Conservation (phyloP, 2,113 vertebrate species). For the Hemicordylus capensis region DNA sequence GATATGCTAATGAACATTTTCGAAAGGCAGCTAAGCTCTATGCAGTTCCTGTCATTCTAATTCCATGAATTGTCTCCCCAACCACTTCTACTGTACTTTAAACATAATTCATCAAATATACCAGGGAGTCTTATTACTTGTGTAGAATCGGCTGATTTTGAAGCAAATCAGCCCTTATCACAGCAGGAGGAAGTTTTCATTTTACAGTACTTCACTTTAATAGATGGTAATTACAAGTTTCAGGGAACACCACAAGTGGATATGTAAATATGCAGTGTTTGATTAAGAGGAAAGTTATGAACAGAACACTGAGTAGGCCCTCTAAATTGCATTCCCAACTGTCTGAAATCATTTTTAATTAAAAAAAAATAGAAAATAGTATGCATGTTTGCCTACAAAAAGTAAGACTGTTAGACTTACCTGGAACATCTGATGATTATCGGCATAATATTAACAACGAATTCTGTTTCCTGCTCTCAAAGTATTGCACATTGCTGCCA, state of each 20-base stretch:
- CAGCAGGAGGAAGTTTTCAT: conserved; percentile 16
- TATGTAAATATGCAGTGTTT: neutral
- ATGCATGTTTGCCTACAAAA: neutral
- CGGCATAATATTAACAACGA: neutral
- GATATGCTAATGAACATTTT: neutral
- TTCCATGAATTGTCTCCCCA: neutral
- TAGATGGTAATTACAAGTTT: conserved; percentile 33
- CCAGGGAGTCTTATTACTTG: neutral
- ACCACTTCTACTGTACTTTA: neutral
- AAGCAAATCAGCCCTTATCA: neutral
- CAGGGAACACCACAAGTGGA: neutral
- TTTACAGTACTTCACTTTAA: conserved; percentile 38
- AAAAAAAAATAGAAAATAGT: conserved; percentile 1
- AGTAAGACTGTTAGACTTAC: neutral
- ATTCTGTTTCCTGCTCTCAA: neutral
- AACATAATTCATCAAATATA: conserved; percentile 15
- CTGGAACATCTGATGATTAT: neutral
- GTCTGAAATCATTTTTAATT: conserved; percentile 1
- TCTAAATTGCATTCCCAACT: neutral
- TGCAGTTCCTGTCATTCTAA: neutral
- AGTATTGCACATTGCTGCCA: neutral
- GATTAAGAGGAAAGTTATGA: conserved; percentile 28
- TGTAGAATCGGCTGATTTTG: neutral
- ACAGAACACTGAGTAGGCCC: neutral
- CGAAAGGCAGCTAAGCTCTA: neutral